Percentiles rank a stretch among this genome's conserved stretches.
These are phyloP conservation scores for Carassius carassius DNA, from an alignment of 2,113 vertebrate species.

Conservation along the genomic window DNA sequence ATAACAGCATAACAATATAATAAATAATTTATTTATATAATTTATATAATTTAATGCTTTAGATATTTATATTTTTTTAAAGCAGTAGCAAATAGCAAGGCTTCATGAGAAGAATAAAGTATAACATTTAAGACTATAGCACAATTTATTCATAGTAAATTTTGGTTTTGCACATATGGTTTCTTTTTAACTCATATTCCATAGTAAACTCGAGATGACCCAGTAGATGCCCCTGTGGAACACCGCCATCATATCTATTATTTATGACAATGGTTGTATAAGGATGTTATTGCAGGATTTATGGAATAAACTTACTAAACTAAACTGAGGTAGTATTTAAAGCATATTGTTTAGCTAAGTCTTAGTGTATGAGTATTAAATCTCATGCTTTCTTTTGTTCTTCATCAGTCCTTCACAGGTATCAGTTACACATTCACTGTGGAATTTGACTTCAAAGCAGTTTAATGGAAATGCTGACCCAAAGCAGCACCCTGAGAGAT, in stretches of 20 bases:
- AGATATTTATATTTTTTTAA: neutral
- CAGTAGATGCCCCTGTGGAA: conserved; percentile 60
- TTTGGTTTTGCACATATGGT: neutral
- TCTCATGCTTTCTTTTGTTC: neutral
- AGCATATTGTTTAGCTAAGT: neutral
- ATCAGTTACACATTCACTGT: neutral
- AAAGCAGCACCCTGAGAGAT: conserved; percentile 5
- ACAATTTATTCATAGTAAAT: neutral
- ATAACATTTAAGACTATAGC: neutral
- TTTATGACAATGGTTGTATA: conserved; percentile 57
- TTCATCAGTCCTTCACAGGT: neutral
- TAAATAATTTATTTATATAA: neutral
- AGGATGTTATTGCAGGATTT: conserved; percentile 14
- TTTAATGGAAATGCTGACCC: neutral
- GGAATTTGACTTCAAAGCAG: neutral
- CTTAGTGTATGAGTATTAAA: neutral
- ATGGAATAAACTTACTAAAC: conserved; percentile 15
- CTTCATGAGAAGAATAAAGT: neutral
- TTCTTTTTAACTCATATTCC: conserved; percentile 64
- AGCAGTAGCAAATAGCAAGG: neutral
- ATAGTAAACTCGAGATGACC: conserved; percentile 72
- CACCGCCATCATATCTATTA: conserved; percentile 69
- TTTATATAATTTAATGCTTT: too few species aligned
- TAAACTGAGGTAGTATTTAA: neutral
- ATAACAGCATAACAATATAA: neutral